These are phyloP conservation scores for Criorhina ranunculi DNA, from an alignment of 2,888 invertebrate species.

Conservation along the genomic window DNA sequence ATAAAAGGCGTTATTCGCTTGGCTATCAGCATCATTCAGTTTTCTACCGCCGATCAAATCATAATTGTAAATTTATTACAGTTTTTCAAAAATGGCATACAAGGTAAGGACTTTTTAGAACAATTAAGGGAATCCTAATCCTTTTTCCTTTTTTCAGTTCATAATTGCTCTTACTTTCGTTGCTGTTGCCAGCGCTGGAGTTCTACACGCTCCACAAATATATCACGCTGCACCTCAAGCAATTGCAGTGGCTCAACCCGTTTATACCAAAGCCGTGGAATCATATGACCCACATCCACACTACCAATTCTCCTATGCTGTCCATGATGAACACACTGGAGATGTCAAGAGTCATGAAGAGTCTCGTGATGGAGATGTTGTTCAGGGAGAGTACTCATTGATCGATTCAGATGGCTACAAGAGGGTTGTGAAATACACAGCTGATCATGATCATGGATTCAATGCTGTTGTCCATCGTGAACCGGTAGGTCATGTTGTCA, in stretches of 20 bases:
- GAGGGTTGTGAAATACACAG: constrained; percentile 86
- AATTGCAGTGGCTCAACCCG: constrained; percentile 49
- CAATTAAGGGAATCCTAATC: no score
- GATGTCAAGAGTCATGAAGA: constrained; percentile 85
- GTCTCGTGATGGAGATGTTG: constrained; percentile 86
- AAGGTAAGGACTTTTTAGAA: constrained; percentile 77
- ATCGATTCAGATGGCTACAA: constrained; percentile 86
- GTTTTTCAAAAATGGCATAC: constrained; percentile 79
- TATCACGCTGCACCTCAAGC: constrained; percentile 52
- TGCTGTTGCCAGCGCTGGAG: constrained; percentile 79
- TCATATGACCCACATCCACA: constrained; percentile 79
- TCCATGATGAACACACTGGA: constrained; percentile 83
- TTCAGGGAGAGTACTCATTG: constrained; percentile 85
- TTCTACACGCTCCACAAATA: constrained; percentile 43
- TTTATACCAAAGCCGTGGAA: constrained; percentile 65
- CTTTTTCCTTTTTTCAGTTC: constrained; percentile 69
- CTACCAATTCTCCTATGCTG: constrained; percentile 83
- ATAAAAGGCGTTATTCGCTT: constrained; percentile 10
- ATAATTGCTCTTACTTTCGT: constrained; percentile 79
- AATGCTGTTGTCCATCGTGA: constrained; percentile 77
- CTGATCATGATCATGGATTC: constrained; percentile 80
- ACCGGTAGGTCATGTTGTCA: constrained; percentile 55
- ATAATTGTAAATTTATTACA: constrained; percentile 48
- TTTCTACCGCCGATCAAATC: background rate
- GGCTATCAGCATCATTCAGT: constrained; percentile 31